These are phyloP conservation scores for Rhabdomys pumilio DNA, from an alignment of 2,797 vertebrate species.

Conservation along the genomic window DNA sequence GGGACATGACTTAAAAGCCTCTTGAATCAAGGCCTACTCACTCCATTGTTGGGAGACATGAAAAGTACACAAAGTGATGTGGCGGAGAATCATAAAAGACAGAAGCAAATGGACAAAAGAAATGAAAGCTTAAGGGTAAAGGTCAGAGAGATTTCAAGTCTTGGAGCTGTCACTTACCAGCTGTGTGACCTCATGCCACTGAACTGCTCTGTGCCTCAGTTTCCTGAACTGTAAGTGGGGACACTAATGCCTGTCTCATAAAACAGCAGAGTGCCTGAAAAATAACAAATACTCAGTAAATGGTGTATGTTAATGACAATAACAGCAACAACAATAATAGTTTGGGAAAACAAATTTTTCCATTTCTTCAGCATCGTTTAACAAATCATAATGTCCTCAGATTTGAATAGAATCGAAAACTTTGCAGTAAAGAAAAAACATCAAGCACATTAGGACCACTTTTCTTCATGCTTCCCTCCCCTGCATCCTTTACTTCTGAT, in stretches of 20 bases:
- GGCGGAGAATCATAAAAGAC: neutral
- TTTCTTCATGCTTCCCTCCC: slow-evolving; percentile 10
- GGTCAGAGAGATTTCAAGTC: slow-evolving; percentile 61
- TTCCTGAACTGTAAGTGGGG: slow-evolving; percentile 70
- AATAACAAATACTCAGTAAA: slow-evolving; percentile 70
- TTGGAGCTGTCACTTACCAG: slow-evolving; percentile 64
- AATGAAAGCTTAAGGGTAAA: slow-evolving; percentile 27
- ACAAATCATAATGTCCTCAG: slow-evolving; percentile 5
- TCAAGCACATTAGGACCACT: neutral
- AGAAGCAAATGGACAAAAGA: slow-evolving; percentile 2
- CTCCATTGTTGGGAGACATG: neutral
- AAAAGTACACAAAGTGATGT: neutral
- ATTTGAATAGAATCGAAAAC: slow-evolving; percentile 20
- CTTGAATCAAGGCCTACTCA: slow-evolving; percentile 26
- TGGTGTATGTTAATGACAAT: slow-evolving; percentile 55
- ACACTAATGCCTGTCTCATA: slow-evolving; percentile 58
- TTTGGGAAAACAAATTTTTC: slow-evolving; percentile 41
- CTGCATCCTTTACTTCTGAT: slow-evolving; percentile 29
- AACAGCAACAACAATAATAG: slow-evolving; percentile 15
- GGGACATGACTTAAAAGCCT: neutral
- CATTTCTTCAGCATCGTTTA: neutral
- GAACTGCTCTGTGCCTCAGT: slow-evolving; percentile 68
- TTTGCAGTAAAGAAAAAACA: slow-evolving; percentile 39
- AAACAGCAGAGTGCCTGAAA: slow-evolving; percentile 66
- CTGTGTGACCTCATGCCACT: slow-evolving; percentile 62